Evolutionary conservation across 2,113 vertebrate species (phyloP).

Genomic region (Cervus canadensis): DNA sequence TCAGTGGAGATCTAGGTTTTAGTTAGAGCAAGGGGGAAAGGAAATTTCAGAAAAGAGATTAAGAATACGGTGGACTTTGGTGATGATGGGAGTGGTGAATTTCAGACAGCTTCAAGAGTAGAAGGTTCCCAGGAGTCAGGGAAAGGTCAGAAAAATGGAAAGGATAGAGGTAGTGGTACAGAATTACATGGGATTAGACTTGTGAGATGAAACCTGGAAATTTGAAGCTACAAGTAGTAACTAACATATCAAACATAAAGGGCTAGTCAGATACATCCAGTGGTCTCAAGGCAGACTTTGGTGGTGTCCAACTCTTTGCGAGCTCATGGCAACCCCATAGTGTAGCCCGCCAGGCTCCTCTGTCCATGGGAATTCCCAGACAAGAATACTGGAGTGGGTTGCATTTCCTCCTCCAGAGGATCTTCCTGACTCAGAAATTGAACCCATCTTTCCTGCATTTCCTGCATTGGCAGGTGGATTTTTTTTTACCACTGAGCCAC

Average conservation of each 20-base stretch:
- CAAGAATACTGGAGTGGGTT: not conserved
- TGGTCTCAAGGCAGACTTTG: not conserved
- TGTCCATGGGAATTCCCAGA: not conserved
- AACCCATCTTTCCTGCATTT: not conserved
- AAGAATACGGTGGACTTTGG: not conserved
- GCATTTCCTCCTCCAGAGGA: not conserved
- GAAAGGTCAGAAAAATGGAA: not conserved
- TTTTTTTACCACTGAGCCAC: not conserved
- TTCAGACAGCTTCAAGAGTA: not conserved
- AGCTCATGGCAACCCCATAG: not conserved
- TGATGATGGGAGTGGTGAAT: not conserved
- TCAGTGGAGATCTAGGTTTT: not conserved
- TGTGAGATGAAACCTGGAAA: not conserved
- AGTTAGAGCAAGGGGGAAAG: not conserved
- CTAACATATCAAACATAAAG: not conserved
- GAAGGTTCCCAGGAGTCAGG: not conserved
- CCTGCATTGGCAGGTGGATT: not conserved
- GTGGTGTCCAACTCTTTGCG: not conserved
- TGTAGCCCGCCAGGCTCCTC: not conserved
- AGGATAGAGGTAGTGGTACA: not conserved
- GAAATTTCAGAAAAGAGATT: not conserved
- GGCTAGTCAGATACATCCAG: not conserved
- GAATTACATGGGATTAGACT: not conserved
- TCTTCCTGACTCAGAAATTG: not conserved
- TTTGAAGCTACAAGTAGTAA: not conserved